Evolutionary conservation across 2,888 invertebrate genomes (phyloP).

Genomic region (Caradrina kadenii): DNA sequence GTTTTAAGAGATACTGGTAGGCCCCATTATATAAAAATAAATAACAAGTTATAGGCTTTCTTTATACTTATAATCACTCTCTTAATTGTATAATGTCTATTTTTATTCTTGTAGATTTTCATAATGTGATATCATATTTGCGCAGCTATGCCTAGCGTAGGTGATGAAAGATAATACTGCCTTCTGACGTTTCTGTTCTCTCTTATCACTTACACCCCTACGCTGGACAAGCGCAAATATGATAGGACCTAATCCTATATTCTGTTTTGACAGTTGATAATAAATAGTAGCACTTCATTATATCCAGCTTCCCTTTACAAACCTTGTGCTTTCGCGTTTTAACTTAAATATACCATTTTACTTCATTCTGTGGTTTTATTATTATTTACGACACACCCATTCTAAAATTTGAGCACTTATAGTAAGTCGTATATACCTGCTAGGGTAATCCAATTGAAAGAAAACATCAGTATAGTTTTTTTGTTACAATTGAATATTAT

Average conservation of each 20-base stretch:
- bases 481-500: too few relatives aligned
- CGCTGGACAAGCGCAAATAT: slow-evolving; percentile 2
- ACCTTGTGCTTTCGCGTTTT: slow-evolving; percentile 60
- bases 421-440: too few relatives aligned
- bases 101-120: slow-evolving; percentile 14
- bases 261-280: slow-evolving; percentile 26
- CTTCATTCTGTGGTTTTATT: slow-evolving; percentile 53
- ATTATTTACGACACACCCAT: neutral
- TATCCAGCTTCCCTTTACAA: slow-evolving; percentile 50
- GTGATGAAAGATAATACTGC: too few relatives aligned
- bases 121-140: neutral
- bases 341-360: slow-evolving; percentile 59
- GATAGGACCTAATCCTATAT: neutral
- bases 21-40: slow-evolving; percentile 1
- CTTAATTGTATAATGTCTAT: slow-evolving; percentile 18
- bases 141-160: neutral
- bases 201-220: neutral
- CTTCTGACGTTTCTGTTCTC: too few relatives aligned
- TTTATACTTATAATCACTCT: slow-evolving; percentile 13
- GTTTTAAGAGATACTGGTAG: too few relatives aligned
- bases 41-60: slow-evolving; percentile 3
- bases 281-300: slow-evolving; percentile 33
- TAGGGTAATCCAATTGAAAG: too few relatives aligned
- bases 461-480: too few relatives aligned
- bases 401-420: too few relatives aligned